Evolutionary conservation across 2,797 vertebrate genomes (phyloP).

Genomic region (Malurus leucopterus): DNA sequence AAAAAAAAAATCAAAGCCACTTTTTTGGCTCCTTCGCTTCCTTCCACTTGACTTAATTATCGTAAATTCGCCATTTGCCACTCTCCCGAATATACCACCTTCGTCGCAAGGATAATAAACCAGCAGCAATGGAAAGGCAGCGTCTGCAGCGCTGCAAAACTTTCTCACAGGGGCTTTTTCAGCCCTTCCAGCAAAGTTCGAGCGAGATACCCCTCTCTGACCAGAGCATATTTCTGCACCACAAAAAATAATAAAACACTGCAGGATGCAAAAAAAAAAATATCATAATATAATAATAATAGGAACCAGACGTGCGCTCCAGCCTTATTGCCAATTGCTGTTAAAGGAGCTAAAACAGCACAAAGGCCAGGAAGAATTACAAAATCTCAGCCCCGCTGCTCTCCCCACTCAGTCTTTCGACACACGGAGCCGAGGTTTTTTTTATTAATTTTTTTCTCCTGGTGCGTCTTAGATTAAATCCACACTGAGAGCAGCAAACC

Average conservation of each 20-base stretch:
- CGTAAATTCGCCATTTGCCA: constrained; percentile 24
- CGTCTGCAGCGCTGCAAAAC: background rate
- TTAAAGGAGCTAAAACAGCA: constrained; percentile 46
- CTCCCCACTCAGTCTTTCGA: constrained; percentile 15
- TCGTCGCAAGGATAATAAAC: background rate
- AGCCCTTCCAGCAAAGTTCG: constrained; percentile 7
- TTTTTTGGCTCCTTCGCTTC: background rate
- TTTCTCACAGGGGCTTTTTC: background rate
- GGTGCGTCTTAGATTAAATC: constrained; percentile 19
- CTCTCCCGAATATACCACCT: constrained; percentile 16
- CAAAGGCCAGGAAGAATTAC: constrained; percentile 48
- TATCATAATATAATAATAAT: constrained; percentile 63
- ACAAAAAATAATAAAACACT: constrained; percentile 60
- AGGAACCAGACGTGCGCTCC: constrained; percentile 59
- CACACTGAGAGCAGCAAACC: background rate
- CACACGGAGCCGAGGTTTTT: background rate
- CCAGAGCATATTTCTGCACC: constrained; percentile 37
- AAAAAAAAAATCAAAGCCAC: background rate
- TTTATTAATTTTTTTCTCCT: background rate
- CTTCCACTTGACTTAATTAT: constrained; percentile 35
- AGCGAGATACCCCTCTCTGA: constrained; percentile 31
- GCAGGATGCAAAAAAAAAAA: constrained; percentile 41
- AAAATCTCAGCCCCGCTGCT: constrained; percentile 13
- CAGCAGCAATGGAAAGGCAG: background rate
- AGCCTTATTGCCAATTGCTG: constrained; percentile 33